Conservation (phyloP, 2,113 vertebrate genomes). For the Eolophus roseicapilla region DNA sequence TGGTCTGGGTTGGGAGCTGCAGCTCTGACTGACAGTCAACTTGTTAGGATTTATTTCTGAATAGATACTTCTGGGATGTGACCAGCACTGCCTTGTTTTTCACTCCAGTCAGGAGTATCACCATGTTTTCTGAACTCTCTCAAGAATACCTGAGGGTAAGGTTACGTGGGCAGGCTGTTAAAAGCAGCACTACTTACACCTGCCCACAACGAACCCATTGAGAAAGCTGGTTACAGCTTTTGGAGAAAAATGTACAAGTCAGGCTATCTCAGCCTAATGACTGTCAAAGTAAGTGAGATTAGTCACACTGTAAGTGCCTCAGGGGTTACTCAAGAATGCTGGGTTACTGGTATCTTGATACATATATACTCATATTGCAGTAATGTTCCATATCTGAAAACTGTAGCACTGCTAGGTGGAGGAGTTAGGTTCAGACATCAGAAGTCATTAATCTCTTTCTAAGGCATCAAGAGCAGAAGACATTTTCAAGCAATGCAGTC, state of each 20-base stretch:
- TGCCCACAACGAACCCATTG: background rate
- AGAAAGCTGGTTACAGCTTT: background rate
- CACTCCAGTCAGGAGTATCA: background rate
- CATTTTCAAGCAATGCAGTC: background rate
- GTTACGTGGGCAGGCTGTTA: background rate
- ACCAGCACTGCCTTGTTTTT: background rate
- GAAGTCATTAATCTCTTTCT: background rate
- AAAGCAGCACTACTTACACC: background rate
- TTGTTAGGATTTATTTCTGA: background rate
- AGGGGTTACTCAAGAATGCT: background rate
- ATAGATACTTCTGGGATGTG: background rate
- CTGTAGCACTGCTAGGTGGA: background rate
- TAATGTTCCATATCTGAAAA: background rate
- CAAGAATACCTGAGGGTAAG: background rate
- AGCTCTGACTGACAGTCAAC: background rate
- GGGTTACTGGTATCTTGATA: background rate
- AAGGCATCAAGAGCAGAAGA: background rate
- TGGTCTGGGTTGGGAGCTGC: background rate
- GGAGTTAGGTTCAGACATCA: background rate
- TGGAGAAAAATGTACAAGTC: background rate
- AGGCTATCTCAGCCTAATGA: background rate
- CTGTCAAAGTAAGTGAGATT: background rate
- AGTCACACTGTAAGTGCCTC: background rate
- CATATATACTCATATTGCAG: accelerated
- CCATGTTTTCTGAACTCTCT: background rate